A percentile compares a stretch with the other conserved stretches of the same genome.
Conservation (phyloP, 2,888 invertebrate species). For the Andrena minutula region DNA sequence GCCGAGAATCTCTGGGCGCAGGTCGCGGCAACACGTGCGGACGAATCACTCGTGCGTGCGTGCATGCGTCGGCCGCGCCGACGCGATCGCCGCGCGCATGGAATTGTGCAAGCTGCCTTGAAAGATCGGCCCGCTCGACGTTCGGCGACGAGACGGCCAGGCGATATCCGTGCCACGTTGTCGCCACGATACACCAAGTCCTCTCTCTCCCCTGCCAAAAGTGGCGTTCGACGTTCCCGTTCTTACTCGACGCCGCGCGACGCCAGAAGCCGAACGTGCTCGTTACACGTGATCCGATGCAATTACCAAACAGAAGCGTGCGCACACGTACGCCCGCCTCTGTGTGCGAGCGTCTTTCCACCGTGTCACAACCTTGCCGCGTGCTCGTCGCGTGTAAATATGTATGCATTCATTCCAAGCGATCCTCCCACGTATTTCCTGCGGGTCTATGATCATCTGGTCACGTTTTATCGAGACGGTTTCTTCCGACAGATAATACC, state of each 20-base stretch:
- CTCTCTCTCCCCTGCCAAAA: slow-evolving; percentile 48
- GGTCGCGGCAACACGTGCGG: slow-evolving; percentile 38
- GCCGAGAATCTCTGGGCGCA: not conserved
- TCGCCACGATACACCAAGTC: slow-evolving; percentile 20
- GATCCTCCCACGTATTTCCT: not conserved
- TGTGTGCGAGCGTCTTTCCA: not conserved
- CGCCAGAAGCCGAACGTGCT: slow-evolving; percentile 49
- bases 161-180: slow-evolving; percentile 49
- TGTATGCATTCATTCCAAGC: slow-evolving; percentile 33
- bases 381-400: slow-evolving; percentile 55
- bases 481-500: not conserved
- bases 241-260: slow-evolving; percentile 25
- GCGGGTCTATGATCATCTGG: not conserved
- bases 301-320: slow-evolving; percentile 41
- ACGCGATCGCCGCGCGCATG: slow-evolving; percentile 28
- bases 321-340: not conserved
- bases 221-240: slow-evolving; percentile 48
- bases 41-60: slow-evolving; percentile 37
- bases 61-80: slow-evolving; percentile 9
- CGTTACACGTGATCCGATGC: slow-evolving; percentile 60
- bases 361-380: slow-evolving; percentile 54
- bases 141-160: slow-evolving; percentile 3
- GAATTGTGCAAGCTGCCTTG: slow-evolving; percentile 39
- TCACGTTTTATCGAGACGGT: slow-evolving; percentile 12
- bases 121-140: slow-evolving; percentile 27